Evolutionary conservation across 2,113 vertebrate species (phyloP).

Genomic region (Aegypius monachus): DNA sequence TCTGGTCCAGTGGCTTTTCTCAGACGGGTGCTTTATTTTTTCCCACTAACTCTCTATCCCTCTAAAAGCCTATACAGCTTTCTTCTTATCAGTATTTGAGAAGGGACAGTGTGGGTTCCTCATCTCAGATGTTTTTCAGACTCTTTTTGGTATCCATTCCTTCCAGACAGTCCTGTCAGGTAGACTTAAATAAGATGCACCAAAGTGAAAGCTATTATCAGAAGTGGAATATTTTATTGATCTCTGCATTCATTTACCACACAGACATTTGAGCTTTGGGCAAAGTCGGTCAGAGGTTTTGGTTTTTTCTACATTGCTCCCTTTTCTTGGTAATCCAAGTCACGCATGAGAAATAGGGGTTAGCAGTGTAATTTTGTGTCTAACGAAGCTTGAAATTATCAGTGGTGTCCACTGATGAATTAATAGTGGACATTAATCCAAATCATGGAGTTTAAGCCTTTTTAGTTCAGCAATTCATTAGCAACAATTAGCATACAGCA

Average conservation of each 20-base stretch:
- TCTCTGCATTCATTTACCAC: not conserved
- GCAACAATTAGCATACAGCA: not conserved
- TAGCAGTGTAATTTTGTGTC: not conserved
- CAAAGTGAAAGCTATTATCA: not conserved
- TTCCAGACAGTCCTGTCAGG: not conserved
- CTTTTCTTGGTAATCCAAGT: not conserved
- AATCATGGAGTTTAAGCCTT: not conserved
- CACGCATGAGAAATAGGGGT: not conserved
- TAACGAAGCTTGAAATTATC: conserved; percentile 9
- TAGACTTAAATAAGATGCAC: not conserved
- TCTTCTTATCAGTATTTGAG: not conserved
- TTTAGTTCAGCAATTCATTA: not conserved
- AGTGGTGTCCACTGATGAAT: not conserved
- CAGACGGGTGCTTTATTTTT: not conserved
- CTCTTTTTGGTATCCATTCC: not conserved
- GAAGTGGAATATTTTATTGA: not conserved
- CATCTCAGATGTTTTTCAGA: not conserved
- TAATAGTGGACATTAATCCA: not conserved
- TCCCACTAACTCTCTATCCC: not conserved
- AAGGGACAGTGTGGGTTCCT: not conserved
- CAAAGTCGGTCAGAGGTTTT: not conserved
- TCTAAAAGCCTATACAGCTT: not conserved
- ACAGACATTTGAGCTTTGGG: not conserved
- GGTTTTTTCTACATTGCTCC: not conserved
- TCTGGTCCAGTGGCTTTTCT: not conserved